These are phyloP conservation scores for Peucedramus taeniatus DNA, from an alignment of 2,113 vertebrate species.

Conservation along the genomic window DNA sequence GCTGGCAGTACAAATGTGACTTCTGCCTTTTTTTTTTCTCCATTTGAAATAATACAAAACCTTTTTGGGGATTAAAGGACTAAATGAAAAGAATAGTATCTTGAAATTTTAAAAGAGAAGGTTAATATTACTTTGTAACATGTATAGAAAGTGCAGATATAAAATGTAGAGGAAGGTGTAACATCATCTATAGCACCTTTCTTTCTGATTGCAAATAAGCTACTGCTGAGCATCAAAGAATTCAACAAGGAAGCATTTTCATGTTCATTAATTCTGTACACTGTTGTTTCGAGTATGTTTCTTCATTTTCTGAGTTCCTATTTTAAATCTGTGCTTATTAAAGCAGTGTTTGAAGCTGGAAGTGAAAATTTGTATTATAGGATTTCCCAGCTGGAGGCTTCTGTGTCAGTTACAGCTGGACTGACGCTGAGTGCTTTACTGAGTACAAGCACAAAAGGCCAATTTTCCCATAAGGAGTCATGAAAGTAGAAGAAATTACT, in stretches of 20 bases:
- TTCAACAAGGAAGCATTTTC: neutral
- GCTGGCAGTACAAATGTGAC: neutral
- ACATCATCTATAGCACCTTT: neutral
- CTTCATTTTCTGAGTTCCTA: neutral
- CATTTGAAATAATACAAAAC: neutral
- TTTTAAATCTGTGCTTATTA: neutral
- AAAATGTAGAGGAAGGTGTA: neutral
- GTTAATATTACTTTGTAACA: neutral
- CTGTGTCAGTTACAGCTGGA: slow-evolving; percentile 11
- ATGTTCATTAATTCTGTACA: neutral
- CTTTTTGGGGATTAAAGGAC: neutral
- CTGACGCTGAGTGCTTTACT: neutral
- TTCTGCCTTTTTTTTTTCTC: neutral
- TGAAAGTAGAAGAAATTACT: slow-evolving; percentile 27
- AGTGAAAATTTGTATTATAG: neutral
- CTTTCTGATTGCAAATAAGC: neutral
- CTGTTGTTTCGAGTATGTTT: neutral
- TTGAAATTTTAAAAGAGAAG: neutral
- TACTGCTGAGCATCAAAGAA: neutral
- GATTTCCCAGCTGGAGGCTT: slow-evolving; percentile 27
- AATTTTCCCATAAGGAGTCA: neutral
- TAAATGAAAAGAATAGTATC: neutral
- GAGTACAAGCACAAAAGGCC: neutral
- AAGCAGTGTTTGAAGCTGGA: neutral
- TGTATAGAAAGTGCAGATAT: neutral